These are phyloP conservation scores for Dendrolimus pini DNA, from an alignment of 2,888 invertebrate genomes.

Conservation along the genomic window DNA sequence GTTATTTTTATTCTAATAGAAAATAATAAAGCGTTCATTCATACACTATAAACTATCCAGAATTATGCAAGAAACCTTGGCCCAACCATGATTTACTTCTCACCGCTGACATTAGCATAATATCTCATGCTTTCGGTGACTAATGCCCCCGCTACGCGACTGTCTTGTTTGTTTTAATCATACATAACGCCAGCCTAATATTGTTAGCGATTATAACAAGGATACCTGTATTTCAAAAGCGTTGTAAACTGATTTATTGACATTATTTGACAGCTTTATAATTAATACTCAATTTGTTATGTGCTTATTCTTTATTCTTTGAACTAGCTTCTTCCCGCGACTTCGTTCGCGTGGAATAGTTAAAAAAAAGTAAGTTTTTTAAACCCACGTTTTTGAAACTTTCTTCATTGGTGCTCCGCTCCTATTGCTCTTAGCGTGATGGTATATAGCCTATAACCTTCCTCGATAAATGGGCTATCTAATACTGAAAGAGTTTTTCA, in stretches of 20 bases:
- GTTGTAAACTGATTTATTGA: neutral
- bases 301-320: too few species aligned
- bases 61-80: constrained; percentile 35
- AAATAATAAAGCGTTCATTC: neutral
- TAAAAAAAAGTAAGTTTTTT: too few species aligned
- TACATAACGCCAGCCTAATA: neutral
- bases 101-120: constrained; percentile 44
- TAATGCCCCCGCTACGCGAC: constrained; percentile 32
- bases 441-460: too few species aligned
- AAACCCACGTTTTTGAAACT: too few species aligned
- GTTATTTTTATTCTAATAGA: neutral
- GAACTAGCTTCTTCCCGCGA: too few species aligned
- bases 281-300: neutral
- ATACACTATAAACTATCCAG: constrained; percentile 3
- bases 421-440: too few species aligned
- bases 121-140: constrained; percentile 41
- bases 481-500: too few species aligned
- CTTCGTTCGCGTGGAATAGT: too few species aligned
- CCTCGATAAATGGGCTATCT: too few species aligned
- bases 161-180: constrained; percentile 23
- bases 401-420: too few species aligned
- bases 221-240: neutral
- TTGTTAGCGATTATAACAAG: neutral
- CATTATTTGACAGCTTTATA: neutral
- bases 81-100: constrained; percentile 51